Evolutionary conservation across 2,113 vertebrate genomes (phyloP).

Genomic region (Catagonus wagneri): DNA sequence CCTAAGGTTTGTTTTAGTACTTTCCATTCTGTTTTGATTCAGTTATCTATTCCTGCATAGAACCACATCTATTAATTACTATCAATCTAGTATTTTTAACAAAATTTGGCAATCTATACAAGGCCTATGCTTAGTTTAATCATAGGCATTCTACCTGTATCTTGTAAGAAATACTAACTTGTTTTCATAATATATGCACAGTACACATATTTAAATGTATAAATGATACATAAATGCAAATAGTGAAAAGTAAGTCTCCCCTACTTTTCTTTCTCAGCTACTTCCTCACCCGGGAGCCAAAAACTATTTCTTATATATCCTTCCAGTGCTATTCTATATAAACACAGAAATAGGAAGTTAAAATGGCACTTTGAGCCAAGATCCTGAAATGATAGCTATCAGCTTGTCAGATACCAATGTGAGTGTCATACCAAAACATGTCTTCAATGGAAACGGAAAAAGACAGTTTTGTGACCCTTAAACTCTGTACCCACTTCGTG

Average conservation of each 20-base stretch:
- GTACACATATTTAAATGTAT: background rate
- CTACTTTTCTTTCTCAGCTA: background rate
- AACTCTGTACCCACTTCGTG: background rate
- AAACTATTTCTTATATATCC: background rate
- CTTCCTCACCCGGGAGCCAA: background rate
- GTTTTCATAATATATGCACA: background rate
- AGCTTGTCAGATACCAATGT: background rate
- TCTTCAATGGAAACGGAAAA: background rate
- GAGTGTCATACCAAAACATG: background rate
- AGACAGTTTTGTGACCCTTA: background rate
- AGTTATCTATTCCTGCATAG: background rate
- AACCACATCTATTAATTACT: background rate
- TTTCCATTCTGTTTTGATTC: background rate
- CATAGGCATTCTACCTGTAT: background rate
- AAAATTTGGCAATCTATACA: background rate
- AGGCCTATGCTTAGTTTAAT: constrained; percentile 24
- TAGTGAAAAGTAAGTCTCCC: background rate
- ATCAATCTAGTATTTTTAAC: background rate
- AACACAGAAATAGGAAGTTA: background rate
- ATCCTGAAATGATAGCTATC: background rate
- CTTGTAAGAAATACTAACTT: constrained; percentile 27
- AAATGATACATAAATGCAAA: background rate
- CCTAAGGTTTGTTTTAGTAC: background rate
- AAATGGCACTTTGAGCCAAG: background rate
- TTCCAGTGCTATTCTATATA: background rate